Conservation (phyloP, 2,113 vertebrate species). For the Marcusenius ussheri region DNA sequence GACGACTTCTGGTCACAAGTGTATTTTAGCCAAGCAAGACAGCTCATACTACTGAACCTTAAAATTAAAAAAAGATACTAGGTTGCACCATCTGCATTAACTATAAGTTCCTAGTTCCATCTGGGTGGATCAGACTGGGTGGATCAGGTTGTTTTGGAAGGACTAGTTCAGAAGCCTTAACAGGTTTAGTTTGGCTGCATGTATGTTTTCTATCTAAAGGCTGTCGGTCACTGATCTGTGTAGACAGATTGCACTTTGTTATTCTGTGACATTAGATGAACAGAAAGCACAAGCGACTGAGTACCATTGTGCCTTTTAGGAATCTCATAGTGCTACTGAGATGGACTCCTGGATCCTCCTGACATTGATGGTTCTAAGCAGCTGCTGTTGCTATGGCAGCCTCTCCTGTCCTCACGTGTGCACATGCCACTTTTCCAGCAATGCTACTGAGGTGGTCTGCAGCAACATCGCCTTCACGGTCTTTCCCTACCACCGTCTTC, state of each 20-base stretch:
- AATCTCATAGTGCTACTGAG: conserved; percentile 17
- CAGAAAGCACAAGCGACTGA: background rate
- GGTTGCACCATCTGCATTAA: background rate
- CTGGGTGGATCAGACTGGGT: background rate
- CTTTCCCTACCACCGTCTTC: conserved; percentile 51
- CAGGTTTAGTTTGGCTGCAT: background rate
- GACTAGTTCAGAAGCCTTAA: background rate
- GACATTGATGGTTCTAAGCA: conserved; percentile 34
- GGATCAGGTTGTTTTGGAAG: background rate
- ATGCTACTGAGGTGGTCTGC: conserved; percentile 58
- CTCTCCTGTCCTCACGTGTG: conserved; percentile 53
- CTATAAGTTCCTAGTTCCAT: background rate
- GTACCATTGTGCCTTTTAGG: background rate
- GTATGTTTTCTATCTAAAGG: background rate
- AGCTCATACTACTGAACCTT: background rate
- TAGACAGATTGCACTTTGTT: background rate
- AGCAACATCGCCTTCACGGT: conserved; percentile 44
- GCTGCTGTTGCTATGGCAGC: conserved; percentile 34
- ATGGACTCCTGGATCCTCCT: conserved; percentile 41
- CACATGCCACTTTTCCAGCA: conserved; percentile 42
- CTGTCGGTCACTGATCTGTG: background rate
- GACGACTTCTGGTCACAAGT: background rate
- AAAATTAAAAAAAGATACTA: background rate
- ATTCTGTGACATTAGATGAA: background rate
- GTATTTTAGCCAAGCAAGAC: background rate